These are phyloP conservation scores for Atrichornis clamosus DNA, from an alignment of 2,113 vertebrate genomes.

Conservation along the genomic window DNA sequence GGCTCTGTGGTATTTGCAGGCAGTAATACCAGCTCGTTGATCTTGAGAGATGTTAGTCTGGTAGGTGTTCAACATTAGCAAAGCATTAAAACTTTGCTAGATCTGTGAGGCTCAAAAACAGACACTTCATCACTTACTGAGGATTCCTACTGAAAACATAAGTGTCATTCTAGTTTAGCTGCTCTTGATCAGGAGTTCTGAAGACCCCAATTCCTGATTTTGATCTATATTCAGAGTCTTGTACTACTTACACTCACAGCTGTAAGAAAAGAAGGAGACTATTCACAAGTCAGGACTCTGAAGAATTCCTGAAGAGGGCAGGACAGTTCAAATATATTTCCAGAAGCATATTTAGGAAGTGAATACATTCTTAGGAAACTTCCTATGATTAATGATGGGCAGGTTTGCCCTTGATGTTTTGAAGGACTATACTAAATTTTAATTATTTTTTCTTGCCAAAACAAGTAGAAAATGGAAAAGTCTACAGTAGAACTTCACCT, in stretches of 20 bases:
- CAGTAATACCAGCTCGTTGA: not conserved
- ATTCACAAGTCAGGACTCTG: not conserved
- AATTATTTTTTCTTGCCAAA: not conserved
- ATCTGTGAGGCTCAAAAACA: not conserved
- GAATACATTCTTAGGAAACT: not conserved
- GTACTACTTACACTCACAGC: rapidly evolving
- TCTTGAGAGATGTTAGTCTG: rapidly evolving
- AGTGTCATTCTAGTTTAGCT: not conserved
- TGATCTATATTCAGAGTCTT: not conserved
- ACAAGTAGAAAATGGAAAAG: not conserved
- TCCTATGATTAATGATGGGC: not conserved
- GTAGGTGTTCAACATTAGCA: not conserved
- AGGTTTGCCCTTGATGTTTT: not conserved
- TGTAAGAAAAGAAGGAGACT: not conserved
- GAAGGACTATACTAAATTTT: not conserved
- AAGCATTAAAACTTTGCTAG: not conserved
- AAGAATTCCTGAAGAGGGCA: not conserved
- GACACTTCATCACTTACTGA: not conserved
- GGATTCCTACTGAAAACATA: not conserved
- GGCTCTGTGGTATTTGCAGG: not conserved
- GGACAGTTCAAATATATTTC: not conserved
- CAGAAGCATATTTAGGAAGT: not conserved
- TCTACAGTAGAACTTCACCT: not conserved
- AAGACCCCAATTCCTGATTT: not conserved
- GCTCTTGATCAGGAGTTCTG: not conserved